These are phyloP conservation scores for Andrena praecox DNA, from an alignment of 2,888 invertebrate genomes.

Conservation along the genomic window DNA sequence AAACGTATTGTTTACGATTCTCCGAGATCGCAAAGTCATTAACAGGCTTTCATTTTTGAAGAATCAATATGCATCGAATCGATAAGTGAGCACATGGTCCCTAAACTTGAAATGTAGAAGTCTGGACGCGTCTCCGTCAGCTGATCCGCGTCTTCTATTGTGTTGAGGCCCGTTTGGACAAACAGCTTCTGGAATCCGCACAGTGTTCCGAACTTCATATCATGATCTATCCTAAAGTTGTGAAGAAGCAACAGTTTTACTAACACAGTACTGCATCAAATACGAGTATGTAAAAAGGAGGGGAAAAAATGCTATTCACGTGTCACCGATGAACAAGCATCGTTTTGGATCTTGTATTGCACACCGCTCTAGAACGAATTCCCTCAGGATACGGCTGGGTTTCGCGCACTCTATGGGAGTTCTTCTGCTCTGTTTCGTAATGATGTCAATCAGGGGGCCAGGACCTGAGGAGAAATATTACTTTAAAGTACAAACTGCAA, in stretches of 20 bases:
- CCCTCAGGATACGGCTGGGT: slow-evolving; percentile 84
- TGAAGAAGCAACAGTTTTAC: neutral
- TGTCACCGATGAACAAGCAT: slow-evolving; percentile 81
- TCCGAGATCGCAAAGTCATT: neutral
- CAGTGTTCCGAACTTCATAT: slow-evolving; percentile 78
- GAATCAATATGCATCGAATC: neutral
- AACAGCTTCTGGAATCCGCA: slow-evolving; percentile 77
- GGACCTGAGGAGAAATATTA: slow-evolving; percentile 80
- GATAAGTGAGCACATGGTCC: slow-evolving; percentile 35
- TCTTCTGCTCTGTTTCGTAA: slow-evolving; percentile 83
- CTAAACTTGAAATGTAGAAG: slow-evolving; percentile 68
- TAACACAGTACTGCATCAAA: neutral
- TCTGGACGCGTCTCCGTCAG: slow-evolving; percentile 63
- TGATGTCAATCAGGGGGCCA: slow-evolving; percentile 84
- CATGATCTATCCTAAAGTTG: slow-evolving; percentile 73
- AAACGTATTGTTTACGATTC: neutral
- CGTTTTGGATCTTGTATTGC: slow-evolving; percentile 71
- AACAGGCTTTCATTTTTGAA: neutral
- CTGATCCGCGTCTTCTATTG: slow-evolving; percentile 52
- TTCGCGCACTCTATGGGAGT: slow-evolving; percentile 85
- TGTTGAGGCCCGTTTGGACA: slow-evolving; percentile 74
- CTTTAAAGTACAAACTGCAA: neutral
- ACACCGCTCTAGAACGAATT: slow-evolving; percentile 78
- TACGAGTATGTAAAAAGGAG: neutral
- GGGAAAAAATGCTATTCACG: slow-evolving; percentile 71